A percentile compares a stretch with the other conserved stretches of the same genome.
phyloP scores from a whole-genome alignment of 1,140 invertebrate genomes.

The Penaeus chinensis region DNA sequence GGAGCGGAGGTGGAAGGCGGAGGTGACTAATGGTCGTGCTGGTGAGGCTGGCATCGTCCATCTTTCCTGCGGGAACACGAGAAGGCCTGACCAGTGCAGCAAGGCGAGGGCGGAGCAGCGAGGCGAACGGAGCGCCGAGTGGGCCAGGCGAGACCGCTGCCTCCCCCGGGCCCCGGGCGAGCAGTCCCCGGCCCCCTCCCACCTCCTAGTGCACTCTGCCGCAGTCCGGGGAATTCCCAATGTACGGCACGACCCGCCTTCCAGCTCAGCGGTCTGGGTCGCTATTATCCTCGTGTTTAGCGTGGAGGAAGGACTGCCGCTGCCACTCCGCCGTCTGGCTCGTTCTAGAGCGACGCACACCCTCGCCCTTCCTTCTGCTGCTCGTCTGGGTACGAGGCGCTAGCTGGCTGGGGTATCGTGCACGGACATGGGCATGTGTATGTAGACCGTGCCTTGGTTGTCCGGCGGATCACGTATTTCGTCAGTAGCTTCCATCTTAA shows the following conservation, averaged over 20 bases:
- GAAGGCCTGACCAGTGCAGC: too few relatives aligned
- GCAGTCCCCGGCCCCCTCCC: too few relatives aligned
- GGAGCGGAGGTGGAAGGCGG: too few relatives aligned
- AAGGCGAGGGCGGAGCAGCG: constrained; percentile 8
- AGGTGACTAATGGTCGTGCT: too few relatives aligned
- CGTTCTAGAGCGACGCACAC: neutral
- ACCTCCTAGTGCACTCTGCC: neutral
- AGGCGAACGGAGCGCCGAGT: neutral
- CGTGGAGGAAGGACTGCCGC: constrained; percentile 24
- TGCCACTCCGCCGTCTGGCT: neutral
- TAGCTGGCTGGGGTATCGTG: neutral
- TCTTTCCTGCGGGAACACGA: too few relatives aligned
- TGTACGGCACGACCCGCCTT: constrained; percentile 21
- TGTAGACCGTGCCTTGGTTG: neutral
- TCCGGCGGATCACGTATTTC: too few relatives aligned
- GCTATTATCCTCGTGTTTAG: constrained; percentile 40
- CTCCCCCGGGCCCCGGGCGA: neutral
- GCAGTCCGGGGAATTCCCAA: constrained; percentile 40
- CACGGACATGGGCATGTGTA: neutral
- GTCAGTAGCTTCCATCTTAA: too few relatives aligned
- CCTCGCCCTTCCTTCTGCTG: neutral
- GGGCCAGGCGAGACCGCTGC: neutral
- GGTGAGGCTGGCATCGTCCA: too few relatives aligned
- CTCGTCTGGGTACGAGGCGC: neutral
- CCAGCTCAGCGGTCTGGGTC: constrained; percentile 7